Evolutionary conservation across 2,888 invertebrate species (phyloP).

Genomic region (Sphaerophoria rueppellii): DNA sequence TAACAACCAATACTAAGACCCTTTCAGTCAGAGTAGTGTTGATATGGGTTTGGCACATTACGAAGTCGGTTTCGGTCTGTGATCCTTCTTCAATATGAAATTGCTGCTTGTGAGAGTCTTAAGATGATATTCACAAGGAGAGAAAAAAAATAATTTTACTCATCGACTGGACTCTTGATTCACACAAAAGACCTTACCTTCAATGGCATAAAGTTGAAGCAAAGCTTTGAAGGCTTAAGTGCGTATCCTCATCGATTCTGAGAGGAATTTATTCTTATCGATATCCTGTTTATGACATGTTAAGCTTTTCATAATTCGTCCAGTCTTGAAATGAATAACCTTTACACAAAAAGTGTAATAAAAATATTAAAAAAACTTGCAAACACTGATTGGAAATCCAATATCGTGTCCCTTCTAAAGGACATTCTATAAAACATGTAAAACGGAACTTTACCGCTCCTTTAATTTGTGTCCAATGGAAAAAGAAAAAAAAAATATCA

Average conservation of each 20-base stretch:
- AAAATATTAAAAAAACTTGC: conserved; percentile 7
- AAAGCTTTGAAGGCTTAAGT: conserved; percentile 5
- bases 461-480: conserved; percentile 29
- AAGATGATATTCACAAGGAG: conserved; percentile 1
- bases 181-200: background rate
- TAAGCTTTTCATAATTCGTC: background rate
- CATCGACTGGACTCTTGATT: conserved; percentile 10
- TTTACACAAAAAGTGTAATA: background rate
- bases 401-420: conserved; percentile 24
- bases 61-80: background rate
- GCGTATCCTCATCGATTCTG: background rate
- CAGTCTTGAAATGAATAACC: background rate
- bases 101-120: conserved; percentile 1
- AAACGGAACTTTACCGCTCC: conserved; percentile 27
- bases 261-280: conserved; percentile 6
- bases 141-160: conserved; percentile 12
- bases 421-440: conserved; percentile 19
- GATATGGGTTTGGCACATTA: conserved; percentile 48
- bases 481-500: conserved; percentile 56
- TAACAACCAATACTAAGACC: background rate
- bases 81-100: conserved; percentile 12
- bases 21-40: conserved; percentile 21
- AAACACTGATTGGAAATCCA: conserved; percentile 36
- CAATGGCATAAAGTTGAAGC: background rate
- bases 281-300: conserved; percentile 13